Percentiles rank a stretch among this genome's conserved stretches.
Conservation (phyloP, 2,797 vertebrate species). For the Chloroceryle amazona region DNA sequence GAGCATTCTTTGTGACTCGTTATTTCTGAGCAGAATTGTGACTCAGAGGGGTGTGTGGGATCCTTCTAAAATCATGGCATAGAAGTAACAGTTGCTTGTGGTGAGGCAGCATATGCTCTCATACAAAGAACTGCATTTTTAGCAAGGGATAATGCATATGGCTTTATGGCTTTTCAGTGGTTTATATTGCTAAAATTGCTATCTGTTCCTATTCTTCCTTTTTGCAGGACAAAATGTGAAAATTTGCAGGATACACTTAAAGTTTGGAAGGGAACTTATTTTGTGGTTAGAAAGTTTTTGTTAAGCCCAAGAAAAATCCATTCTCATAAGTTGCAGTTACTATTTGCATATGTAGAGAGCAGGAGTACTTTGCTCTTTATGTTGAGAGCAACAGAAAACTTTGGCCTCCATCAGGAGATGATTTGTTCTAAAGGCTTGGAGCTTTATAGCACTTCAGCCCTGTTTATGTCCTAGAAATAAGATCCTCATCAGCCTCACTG, state of each 20-base stretch:
- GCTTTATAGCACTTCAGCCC: not conserved
- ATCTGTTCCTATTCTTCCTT: not conserved
- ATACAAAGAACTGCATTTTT: not conserved
- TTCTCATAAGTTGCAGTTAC: not conserved
- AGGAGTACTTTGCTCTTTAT: not conserved
- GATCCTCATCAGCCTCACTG: not conserved
- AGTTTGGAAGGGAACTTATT: not conserved
- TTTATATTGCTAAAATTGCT: not conserved
- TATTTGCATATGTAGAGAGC: not conserved
- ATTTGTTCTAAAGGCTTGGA: not conserved
- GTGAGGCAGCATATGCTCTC: fast-evolving
- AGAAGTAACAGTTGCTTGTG: not conserved
- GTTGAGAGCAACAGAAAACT: not conserved
- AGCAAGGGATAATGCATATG: not conserved
- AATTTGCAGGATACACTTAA: not conserved
- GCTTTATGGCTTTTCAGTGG: not conserved
- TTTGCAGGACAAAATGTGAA: not conserved
- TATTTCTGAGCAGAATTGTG: not conserved
- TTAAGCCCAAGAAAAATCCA: not conserved
- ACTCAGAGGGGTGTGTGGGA: not conserved
- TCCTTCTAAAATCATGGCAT: not conserved
- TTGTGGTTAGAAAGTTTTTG: not conserved
- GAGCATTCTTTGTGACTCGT: not conserved
- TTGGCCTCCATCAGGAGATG: not conserved
- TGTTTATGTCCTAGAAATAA: not conserved